A percentile compares a stretch with the other conserved stretches of the same genome.
Evolutionary conservation across 2,888 invertebrate species (phyloP).

Genomic region (Augiades crinisus): DNA sequence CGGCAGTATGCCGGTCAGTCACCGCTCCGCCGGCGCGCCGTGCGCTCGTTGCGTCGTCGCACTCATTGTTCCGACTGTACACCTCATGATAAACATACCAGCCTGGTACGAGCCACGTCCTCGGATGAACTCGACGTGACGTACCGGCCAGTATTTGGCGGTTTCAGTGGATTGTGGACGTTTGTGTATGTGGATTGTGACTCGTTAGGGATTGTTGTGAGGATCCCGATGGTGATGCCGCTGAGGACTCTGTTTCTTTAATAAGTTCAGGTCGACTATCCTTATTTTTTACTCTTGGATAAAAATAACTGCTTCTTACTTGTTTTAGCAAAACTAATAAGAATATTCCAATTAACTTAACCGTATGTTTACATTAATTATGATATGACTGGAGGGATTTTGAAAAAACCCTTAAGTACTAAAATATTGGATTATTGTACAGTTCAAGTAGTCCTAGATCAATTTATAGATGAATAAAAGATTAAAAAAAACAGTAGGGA

Average conservation of each 20-base stretch:
- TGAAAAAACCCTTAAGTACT: too few relatives aligned
- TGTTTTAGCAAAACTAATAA: not conserved
- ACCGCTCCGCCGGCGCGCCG: conserved; percentile 75
- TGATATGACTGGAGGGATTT: too few relatives aligned
- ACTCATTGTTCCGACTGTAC: conserved; percentile 46
- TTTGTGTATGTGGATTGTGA: conserved; percentile 70
- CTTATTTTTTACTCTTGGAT: not conserved
- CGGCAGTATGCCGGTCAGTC: conserved; percentile 80
- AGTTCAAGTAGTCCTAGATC: too few relatives aligned
- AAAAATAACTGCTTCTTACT: not conserved
- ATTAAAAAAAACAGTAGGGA: too few relatives aligned
- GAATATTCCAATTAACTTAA: too few relatives aligned
- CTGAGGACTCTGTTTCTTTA: conserved; percentile 40
- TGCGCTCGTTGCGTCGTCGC: conserved; percentile 54
- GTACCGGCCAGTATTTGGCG: conserved; percentile 37
- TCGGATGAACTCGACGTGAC: conserved; percentile 63
- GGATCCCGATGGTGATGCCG: conserved; percentile 59
- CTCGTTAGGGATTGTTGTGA: conserved; percentile 60
- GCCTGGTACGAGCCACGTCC: conserved; percentile 57
- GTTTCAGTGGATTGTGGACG: conserved; percentile 67
- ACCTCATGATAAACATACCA: conserved; percentile 61
- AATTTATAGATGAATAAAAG: too few relatives aligned
- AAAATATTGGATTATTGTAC: too few relatives aligned
- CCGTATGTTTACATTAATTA: too few relatives aligned
- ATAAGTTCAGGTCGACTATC: conserved; percentile 50